A percentile compares a stretch with the other conserved stretches of the same genome.
phyloP scores from a whole-genome alignment of 2,113 vertebrate species.

The Arothron firmamentum region DNA sequence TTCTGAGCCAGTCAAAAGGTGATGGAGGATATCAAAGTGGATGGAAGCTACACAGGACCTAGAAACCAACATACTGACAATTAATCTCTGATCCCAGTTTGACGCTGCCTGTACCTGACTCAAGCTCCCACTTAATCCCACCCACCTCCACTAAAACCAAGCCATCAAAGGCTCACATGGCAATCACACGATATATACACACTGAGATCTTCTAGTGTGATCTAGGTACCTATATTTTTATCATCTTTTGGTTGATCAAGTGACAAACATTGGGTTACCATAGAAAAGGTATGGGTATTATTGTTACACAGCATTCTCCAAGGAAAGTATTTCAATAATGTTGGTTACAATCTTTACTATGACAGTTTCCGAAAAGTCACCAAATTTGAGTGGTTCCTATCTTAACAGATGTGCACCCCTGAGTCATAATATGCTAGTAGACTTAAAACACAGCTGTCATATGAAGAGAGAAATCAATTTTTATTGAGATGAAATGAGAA shows the following conservation, averaged over 20 bases:
- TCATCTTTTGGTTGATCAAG: too few relatives aligned
- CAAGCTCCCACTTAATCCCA: not conserved
- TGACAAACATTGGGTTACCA: too few relatives aligned
- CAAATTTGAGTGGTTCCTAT: too few relatives aligned
- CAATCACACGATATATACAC: not conserved
- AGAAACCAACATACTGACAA: slow-evolving; percentile 60
- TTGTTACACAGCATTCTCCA: too few relatives aligned
- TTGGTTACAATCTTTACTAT: too few relatives aligned
- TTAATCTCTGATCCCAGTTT: slow-evolving; percentile 58
- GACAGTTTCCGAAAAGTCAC: not conserved
- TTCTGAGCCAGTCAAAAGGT: slow-evolving; percentile 17
- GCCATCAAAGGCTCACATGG: slow-evolving; percentile 50
- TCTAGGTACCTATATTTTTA: too few relatives aligned
- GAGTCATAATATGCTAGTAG: too few relatives aligned
- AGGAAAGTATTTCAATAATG: too few relatives aligned
- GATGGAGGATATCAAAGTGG: slow-evolving; percentile 38
- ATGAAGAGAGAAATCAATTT: not conserved
- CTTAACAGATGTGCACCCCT: too few relatives aligned
- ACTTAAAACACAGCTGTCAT: too few relatives aligned
- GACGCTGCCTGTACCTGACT: slow-evolving; percentile 19
- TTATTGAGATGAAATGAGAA: not conserved
- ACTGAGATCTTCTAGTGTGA: too few relatives aligned
- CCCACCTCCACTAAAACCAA: slow-evolving; percentile 1
- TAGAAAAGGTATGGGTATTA: too few relatives aligned
- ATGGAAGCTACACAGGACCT: slow-evolving; percentile 40